Percentiles rank a stretch among this genome's conserved stretches.
Conservation (phyloP, 2,113 vertebrate species). For the Jacana jacana region DNA sequence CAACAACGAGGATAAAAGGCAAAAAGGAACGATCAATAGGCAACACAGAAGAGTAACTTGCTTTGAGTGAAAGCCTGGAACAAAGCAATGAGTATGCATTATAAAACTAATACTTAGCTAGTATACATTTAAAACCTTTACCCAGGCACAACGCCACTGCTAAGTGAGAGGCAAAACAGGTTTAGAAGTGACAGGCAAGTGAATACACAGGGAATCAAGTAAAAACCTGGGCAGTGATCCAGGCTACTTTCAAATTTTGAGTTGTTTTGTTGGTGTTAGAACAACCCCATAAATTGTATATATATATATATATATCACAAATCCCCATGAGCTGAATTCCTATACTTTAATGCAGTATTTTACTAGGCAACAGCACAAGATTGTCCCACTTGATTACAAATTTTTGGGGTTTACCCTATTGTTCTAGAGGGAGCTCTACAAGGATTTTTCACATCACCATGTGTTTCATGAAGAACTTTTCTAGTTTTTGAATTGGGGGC, state of each 20-base stretch:
- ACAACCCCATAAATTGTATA: neutral
- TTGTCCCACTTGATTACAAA: neutral
- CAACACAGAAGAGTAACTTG: neutral
- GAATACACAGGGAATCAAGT: neutral
- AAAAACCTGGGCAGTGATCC: neutral
- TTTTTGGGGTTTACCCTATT: neutral
- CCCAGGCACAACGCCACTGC: neutral
- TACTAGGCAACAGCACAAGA: neutral
- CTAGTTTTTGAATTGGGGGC: neutral
- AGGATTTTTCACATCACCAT: neutral
- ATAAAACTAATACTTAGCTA: neutral
- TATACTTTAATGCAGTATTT: neutral
- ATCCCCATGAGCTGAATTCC: neutral
- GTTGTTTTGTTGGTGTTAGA: neutral
- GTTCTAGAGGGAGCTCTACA: neutral
- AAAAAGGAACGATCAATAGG: neutral
- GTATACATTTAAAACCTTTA: neutral
- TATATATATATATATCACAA: neutral
- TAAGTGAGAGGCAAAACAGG: neutral
- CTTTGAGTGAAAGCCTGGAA: neutral
- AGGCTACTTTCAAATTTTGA: neutral
- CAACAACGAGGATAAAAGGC: neutral
- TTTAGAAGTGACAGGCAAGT: neutral
- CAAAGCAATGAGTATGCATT: neutral
- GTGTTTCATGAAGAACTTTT: neutral